Base-by-base conservation (phyloP, 2,888 invertebrate genomes). In the Celastrina argiolus region DNA sequence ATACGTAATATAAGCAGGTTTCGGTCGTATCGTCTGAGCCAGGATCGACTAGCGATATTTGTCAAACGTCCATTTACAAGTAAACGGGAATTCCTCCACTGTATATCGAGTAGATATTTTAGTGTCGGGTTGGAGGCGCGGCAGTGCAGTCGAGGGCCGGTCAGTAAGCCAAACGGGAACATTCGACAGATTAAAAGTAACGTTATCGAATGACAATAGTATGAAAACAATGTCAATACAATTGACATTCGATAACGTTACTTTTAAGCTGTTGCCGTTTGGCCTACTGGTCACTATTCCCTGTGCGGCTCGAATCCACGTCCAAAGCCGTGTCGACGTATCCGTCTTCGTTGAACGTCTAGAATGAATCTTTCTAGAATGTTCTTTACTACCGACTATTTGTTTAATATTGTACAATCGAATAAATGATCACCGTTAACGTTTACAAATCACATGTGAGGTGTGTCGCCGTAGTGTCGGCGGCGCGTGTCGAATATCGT, bases 31-130 rank as follows among this genome's bases (percentile, higher is more conserved):
- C 31, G 51, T 67, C 42, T 64, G 58, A 71, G 67, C 69, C 66
- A 69, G 71, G 68, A 65, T 72, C 68, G 66, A 67, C 64, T 70
- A 67, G 58, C 67, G 68, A 84, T 78, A 70, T 74, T 74, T 81
- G 76, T 82, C 80, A 83, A 82, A 84, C 85, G 88, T 88, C 88
- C 88, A 88, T 85, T 85, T 84, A 85, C 77, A 78, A 78, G 81
- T 85, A 81, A 84, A 80, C 81, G 76, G 64, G 68, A 79, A 85
- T 90, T 89, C 88, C 90, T 89, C 88, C 82, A 84, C 88, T 89
- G 88, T 89, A 87, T 88, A 87, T 84, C 81, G 79, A 81, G 81
- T 84, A 83, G 80, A 78, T 82, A 79, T 79, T 79, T 77, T 82
- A 80, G 80, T 80, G 77, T 78, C 75, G 79, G 72, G 76, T 74